Evolutionary conservation across 2,888 invertebrate genomes (phyloP), one percentile per base, ranked within the genome.

Genomic region (Drosophila multiciliata): DNA sequence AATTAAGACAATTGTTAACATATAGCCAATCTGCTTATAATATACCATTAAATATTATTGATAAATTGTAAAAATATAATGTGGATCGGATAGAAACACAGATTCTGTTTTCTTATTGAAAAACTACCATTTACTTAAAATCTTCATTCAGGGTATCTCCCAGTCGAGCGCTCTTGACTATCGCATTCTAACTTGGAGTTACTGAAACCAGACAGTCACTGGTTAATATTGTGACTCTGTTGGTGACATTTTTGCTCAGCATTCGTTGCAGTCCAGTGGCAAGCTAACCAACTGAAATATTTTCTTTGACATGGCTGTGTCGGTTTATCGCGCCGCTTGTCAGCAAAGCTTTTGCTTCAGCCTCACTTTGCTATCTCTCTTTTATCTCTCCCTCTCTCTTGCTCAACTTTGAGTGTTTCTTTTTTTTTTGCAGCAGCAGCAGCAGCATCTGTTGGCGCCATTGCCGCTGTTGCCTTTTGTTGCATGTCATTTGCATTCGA

Each of bases 261-360:
- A 54, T 85, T 76, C 71, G 89, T 61, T 59, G 66, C 87, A 87
- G 85, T 64, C 85, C 72, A 87, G 73, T 82, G 76, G 52, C 67
- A 79, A 89, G 66, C 88, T 87, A 85, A 89, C 90, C 84, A 85
- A 85, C 86, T 85, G 86, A 87, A 84, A 85, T 84, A 83, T 87
- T 84, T 85, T 84, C 89, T 87, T 84, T 84, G 89, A 87, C 85
- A 87, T 76, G 86, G 80, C 65, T 87, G 88, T 84, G 81, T 81
- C 84, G 84, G 88, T 84, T 84, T 84, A 84, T 84, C 84, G 84
- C 84, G 89, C 89, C 89, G 84, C 84, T 83, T 84, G 89, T 89
- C 84, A 84, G 86, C 86, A 79, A 72, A 71, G 74, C 71, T 84
- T 71, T 60, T 48, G 50, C 52, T 35, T 26, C 49, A 50, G 36